Evolutionary conservation across 1,140 invertebrate species (phyloP), one percentile per base, ranked within the genome.

Genomic region (Zaprionus tsacasi): DNA sequence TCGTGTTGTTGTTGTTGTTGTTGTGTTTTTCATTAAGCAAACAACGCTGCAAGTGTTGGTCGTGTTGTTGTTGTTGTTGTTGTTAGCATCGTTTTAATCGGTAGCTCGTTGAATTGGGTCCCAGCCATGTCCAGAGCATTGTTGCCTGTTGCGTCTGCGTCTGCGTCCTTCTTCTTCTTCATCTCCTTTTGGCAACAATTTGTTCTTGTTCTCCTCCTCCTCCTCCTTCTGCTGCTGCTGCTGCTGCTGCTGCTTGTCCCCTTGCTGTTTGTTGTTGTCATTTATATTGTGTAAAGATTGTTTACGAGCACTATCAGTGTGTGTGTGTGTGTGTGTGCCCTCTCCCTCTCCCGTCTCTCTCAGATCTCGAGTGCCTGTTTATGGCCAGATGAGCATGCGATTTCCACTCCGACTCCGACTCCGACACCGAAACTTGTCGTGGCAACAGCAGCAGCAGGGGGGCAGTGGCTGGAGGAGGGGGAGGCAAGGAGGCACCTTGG

Each of bases 1-100:
- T 21, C 33, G 13, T 12, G 25, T 54, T 38, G 48, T 15, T 50
- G 6, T 38, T 33, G 56, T 60, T 36, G 30, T 30, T 66, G 64
- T 38, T 64, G 38, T 69, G 48, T 48, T 55, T 36, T 76, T 88
- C 79, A 88, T 79, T 88, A 82, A 79, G 69, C 79, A 82, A 87
- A 88, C 82, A 86, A 57, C 66, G 52, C 72, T 72, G 63, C 80
- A 83, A 79, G 68, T 71, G 36, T 25, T 60, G 36, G 25, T 33
- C 35, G 35, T 54, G 25, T 40, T 17, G 17, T 27, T 63, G 21
- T 54, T 40, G 60, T 43, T 71, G 61, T 48, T 73, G 54, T 72
- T 64, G 54, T 73, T 57, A 58, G 58, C 79, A 82, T 77, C 66
- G 66, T 79, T 82, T 79, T 66, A 87, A 83, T 86, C 82, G 82